These are phyloP conservation scores for Anarhynchus alexandrinus DNA, from an alignment of 2,113 vertebrate species.

Conservation along the genomic window DNA sequence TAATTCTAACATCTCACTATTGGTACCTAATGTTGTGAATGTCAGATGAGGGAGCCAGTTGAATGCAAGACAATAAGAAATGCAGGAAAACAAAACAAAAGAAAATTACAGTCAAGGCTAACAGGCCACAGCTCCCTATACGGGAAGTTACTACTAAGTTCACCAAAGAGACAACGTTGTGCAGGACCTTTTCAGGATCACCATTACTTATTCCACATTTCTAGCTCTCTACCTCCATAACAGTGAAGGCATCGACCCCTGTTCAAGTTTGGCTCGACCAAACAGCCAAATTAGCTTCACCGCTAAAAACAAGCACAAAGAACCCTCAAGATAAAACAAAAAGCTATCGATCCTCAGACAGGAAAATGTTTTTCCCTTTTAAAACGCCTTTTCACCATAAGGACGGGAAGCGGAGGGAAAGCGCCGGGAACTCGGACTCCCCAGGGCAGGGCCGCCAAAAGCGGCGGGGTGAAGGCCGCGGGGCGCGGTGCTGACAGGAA, in stretches of 20 bases:
- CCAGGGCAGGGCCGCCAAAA: too few relatives aligned
- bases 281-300: not conserved
- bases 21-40: not conserved
- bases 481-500: not conserved
- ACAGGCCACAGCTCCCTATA: not conserved
- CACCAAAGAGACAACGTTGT: too few relatives aligned
- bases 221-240: not conserved
- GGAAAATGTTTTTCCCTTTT: accelerated
- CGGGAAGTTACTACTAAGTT: accelerated
- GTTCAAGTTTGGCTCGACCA: not conserved
- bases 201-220: not conserved
- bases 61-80: not conserved
- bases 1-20: not conserved
- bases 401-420: slow-evolving; percentile 63
- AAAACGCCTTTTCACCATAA: not conserved
- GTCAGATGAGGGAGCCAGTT: accelerated
- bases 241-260: not conserved
- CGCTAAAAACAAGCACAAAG: accelerated
- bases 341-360: not conserved
- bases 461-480: not conserved
- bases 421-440: not conserved
- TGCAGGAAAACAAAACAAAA: not conserved
- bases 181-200: not conserved
- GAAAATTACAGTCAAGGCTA: not conserved
- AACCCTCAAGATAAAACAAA: not conserved